Evolutionary conservation across 2,888 invertebrate genomes (phyloP), one percentile per base, ranked within the genome.

Genomic region (Drepana falcataria): DNA sequence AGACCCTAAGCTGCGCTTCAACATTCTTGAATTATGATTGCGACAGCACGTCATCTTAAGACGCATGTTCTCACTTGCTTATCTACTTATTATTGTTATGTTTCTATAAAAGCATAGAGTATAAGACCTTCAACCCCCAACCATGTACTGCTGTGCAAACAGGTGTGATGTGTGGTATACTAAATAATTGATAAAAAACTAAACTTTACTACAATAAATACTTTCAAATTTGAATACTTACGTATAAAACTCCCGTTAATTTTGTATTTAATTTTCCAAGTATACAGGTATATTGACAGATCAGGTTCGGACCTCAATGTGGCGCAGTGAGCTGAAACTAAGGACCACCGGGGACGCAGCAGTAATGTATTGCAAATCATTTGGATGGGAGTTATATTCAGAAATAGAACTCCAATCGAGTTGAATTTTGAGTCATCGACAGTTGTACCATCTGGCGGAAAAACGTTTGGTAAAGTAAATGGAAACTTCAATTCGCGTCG

Each of bases 321-420:
- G 0, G 75, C 72, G 57, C 85, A 86, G 55, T 82, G 82, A 0
- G 71, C 86, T 0, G 86, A 78, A 0, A 76, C 73, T 2, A 79
- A 44, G 0, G 86, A 86, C 87, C 86, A 86, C 0, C 55, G 61
- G 2, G 57, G 56, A 1, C 66, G 59, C 4, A 87, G 53, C 3
- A 80, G 63, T 51, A 85, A 49, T 1, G 75, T 66, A 49, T 76
- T 75, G 56, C 86, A 87, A 40, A 79, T 49, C 6, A 61, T 51
- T n/a, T 54, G 62, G 1, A 54, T 33, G 2, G 58, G 58, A 0
- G 57, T 70, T 2, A 53, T 37, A 35, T 77, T 69, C 2, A 81
- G 44, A 57, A 69, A 75, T 4, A 75, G 57, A 35, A 72, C 56
- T 6, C 84, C 84, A 35, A 81, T 58, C 2, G 68, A 60, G 51